Evolutionary conservation across 2,113 vertebrate species (phyloP).

Genomic region (Zosterops lateralis): DNA sequence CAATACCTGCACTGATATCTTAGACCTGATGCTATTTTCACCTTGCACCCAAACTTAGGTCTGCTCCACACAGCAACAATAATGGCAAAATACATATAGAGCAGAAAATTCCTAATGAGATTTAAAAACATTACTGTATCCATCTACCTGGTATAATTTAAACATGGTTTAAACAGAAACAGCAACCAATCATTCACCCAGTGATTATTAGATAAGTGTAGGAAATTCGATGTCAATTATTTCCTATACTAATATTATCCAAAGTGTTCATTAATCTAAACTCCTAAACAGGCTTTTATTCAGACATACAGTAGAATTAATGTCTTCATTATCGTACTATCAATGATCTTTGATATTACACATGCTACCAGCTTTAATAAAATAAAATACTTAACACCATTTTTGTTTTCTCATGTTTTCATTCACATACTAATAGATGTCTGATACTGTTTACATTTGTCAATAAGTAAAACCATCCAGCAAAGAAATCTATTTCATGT

Average conservation of each 20-base stretch:
- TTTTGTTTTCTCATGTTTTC: neutral
- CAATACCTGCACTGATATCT: neutral
- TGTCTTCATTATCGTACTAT: neutral
- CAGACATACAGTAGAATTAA: neutral
- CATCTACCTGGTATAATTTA: neutral
- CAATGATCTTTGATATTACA: neutral
- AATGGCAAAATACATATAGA: neutral
- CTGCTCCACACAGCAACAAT: neutral
- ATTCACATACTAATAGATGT: neutral
- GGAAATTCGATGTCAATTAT: conserved; percentile 18
- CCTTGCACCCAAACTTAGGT: neutral
- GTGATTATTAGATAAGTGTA: neutral
- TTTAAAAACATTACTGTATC: neutral
- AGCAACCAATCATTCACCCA: neutral
- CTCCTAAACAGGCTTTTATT: neutral
- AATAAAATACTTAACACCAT: neutral
- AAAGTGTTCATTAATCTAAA: neutral
- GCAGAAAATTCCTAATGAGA: neutral
- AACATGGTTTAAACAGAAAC: neutral
- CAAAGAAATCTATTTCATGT: neutral
- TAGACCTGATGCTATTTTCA: neutral
- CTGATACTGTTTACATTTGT: neutral
- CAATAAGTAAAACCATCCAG: neutral
- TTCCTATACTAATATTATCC: neutral
- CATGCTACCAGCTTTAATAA: neutral